Evolutionary conservation across 2,113 vertebrate species (phyloP).

Genomic region (Cebidichthys violaceus): DNA sequence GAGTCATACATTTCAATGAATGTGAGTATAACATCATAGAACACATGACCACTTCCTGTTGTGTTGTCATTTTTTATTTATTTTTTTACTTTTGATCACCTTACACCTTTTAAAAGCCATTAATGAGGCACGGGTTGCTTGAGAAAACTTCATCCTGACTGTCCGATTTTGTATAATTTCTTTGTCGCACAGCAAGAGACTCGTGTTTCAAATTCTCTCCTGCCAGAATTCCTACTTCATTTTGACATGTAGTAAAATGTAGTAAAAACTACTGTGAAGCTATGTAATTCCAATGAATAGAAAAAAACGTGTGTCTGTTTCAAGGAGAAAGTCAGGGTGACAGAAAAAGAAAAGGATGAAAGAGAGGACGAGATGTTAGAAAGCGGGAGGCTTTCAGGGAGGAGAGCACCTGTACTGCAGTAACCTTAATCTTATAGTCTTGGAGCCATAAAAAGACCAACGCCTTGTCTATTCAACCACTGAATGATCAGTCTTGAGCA

Average conservation of each 20-base stretch:
- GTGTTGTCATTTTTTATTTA: conserved; percentile 32
- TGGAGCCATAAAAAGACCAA: conserved; percentile 63
- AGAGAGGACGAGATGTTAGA: neutral
- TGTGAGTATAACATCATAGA: conserved; percentile 52
- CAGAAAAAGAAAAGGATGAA: neutral
- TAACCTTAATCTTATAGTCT: conserved; percentile 45
- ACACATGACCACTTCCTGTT: conserved; percentile 39
- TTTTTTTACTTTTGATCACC: conserved; percentile 10
- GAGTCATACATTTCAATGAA: conserved; percentile 31
- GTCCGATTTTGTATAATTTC: conserved; percentile 33
- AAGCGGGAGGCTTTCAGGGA: conserved; percentile 36
- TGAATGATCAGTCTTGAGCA: conserved; percentile 49
- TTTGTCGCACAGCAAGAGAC: conserved; percentile 7
- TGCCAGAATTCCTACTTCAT: conserved; percentile 2
- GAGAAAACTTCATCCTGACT: neutral
- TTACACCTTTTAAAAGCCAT: conserved; percentile 29
- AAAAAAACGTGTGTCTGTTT: conserved; percentile 42
- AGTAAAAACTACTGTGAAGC: conserved; percentile 43
- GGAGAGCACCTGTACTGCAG: conserved; percentile 44
- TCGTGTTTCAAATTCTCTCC: conserved; percentile 4
- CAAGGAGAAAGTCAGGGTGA: conserved; percentile 38
- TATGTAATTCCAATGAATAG: conserved; percentile 37
- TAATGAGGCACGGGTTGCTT: conserved; percentile 15
- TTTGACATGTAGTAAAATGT: conserved; percentile 35
- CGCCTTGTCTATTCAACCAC: conserved; percentile 63